Base-by-base conservation (phyloP, 2,888 invertebrate genomes). In the Tribolium freemani region DNA sequence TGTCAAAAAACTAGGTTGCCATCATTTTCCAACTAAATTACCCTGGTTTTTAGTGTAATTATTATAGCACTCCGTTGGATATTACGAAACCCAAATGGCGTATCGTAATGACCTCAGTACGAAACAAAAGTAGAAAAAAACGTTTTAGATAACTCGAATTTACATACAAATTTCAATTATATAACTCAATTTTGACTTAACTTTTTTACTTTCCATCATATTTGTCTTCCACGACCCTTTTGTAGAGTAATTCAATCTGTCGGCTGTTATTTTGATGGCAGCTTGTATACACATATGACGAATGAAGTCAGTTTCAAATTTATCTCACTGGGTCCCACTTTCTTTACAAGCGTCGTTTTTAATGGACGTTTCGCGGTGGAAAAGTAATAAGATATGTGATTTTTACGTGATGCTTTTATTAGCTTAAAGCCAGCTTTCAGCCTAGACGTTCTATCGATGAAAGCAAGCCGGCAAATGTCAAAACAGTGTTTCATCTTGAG, bases 161-260 rank as follows among this genome's bases (percentile, higher is more conserved):
- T 58, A 38, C 58, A 45, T 58, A 16, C 56, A 56, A 31, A 51
- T 51, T 58, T 38, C 13, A 58, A 58, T 58, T 58, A 58, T 44
- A 58, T 58, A 58, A 58, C 58, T 58, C 44, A 13, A 58, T 58
- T 58, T 58, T 26, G 26, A 5, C 26, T n/a, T n/a, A n/a, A n/a
- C n/a, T n/a, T n/a, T n/a, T n/a, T n/a, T n/a, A n/a, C n/a, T 26
- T 5, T 26, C 26, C 69, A 53, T 67, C 69, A 66, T 69, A 72
- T 72, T 72, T 71, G 67, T 74, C 74, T 69, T 67, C 60, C 51
- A 50, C 56, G 71, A 69, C 69, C 60, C 68, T 44, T 64, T 72
- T 72, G 51, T 74, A 56, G 66, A 31, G 75, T 72, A 74, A 76
- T 72, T 74, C 61, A 76, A 74, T 76, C 76, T 69, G 10, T 45